Conservation (phyloP, 2,888 invertebrate species). For the Beris morrisii region DNA sequence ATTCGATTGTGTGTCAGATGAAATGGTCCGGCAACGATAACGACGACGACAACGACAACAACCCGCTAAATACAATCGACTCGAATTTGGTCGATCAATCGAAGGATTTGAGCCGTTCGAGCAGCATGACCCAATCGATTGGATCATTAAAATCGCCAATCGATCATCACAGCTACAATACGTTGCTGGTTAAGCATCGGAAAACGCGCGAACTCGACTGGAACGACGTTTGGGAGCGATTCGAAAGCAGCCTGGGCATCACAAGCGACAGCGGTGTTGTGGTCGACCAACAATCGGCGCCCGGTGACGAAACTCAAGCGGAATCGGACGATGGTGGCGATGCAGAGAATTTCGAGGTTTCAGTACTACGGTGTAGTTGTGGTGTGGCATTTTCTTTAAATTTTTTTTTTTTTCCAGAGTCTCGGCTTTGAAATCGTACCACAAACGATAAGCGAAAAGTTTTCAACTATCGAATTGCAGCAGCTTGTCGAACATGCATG, state of each 20-base stretch:
- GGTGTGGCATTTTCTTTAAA: too few relatives aligned
- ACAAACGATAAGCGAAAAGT: slow-evolving; percentile 59
- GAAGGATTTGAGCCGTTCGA: slow-evolving; percentile 47
- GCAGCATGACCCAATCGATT: slow-evolving; percentile 47
- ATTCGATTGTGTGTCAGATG: slow-evolving; percentile 9
- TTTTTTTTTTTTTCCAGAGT: slow-evolving; percentile 45
- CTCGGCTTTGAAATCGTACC: slow-evolving; percentile 65
- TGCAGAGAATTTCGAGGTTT: neutral
- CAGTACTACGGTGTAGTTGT: too few relatives aligned
- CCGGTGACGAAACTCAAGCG: neutral
- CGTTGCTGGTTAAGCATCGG: slow-evolving; percentile 52
- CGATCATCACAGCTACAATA: slow-evolving; percentile 53
- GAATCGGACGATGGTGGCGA: neutral
- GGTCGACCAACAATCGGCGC: neutral
- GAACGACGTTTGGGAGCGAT: slow-evolving; percentile 63
- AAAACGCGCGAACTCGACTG: slow-evolving; percentile 49
- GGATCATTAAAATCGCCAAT: slow-evolving; percentile 48
- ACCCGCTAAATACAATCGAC: neutral
- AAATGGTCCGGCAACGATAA: slow-evolving; percentile 24
- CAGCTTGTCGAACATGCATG: slow-evolving; percentile 68
- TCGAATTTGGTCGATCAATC: neutral
- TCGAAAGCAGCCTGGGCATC: slow-evolving; percentile 46
- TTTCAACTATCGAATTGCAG: slow-evolving; percentile 61
- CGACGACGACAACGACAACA: slow-evolving; percentile 23
- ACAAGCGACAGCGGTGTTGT: neutral